Evolutionary conservation across 2,888 invertebrate species (phyloP).

Genomic region (Lithophane ornitopus): DNA sequence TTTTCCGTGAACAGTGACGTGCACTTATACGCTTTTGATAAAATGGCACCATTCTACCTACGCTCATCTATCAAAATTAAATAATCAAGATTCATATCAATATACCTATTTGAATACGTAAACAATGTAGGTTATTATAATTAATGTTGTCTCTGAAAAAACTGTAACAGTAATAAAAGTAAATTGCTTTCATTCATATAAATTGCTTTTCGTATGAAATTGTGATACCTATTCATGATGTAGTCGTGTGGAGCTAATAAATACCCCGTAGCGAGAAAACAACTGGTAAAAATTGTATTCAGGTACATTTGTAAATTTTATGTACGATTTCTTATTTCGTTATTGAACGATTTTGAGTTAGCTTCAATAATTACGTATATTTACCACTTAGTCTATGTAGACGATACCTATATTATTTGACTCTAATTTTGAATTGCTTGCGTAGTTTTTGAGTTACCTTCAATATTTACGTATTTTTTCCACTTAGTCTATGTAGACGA

Average conservation of each 20-base stretch:
- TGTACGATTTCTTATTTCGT: background rate
- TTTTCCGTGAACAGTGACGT: slow-evolving; percentile 30
- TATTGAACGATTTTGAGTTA: no score
- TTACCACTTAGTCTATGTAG: no score
- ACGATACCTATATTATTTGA: no score
- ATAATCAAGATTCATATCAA: slow-evolving; percentile 24
- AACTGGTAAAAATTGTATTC: background rate
- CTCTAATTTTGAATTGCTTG: no score
- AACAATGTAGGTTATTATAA: background rate
- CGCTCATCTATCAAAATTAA: slow-evolving; percentile 20
- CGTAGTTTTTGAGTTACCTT: no score
- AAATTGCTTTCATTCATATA: background rate
- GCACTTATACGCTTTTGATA: slow-evolving; percentile 7
- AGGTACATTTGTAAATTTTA: background rate
- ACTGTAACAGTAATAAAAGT: background rate
- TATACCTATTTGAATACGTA: background rate
- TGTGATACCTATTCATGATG: background rate
- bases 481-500: no score
- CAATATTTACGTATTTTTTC: no score
- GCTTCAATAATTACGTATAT: no score
- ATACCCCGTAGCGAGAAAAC: background rate
- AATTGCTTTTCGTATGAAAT: slow-evolving; percentile 8
- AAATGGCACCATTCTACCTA: background rate
- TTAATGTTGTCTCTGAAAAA: background rate
- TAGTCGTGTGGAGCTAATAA: background rate